A percentile compares a stretch with the other conserved stretches of the same genome.
These are phyloP conservation scores for Drosophila paranaensis DNA, from an alignment of 2,888 invertebrate genomes.

Conservation along the genomic window DNA sequence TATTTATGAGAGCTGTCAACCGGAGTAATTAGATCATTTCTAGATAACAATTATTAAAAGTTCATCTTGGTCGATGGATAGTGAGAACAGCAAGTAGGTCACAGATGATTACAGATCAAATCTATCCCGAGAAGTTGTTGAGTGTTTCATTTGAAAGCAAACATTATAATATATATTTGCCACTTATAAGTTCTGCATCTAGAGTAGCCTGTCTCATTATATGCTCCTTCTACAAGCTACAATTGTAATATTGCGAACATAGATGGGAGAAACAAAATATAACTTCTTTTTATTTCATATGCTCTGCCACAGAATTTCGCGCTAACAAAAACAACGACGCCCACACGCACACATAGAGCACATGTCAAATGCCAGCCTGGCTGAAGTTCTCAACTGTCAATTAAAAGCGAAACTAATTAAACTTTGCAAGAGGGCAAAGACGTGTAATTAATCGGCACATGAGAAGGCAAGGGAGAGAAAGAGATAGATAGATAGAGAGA, in stretches of 20 bases:
- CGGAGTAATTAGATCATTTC: too few relatives aligned
- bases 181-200: background rate
- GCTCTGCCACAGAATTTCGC: constrained; percentile 3
- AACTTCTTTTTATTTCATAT: constrained; percentile 17
- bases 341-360: constrained; percentile 20
- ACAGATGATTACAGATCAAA: too few relatives aligned
- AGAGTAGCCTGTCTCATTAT: background rate
- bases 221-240: background rate
- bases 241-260: background rate
- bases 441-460: constrained; percentile 75
- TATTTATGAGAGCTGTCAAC: too few relatives aligned
- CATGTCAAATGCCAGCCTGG: constrained; percentile 60
- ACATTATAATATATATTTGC: too few relatives aligned
- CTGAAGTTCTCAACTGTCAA: constrained; percentile 75
- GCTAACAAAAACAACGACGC: constrained; percentile 11
- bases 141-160: too few relatives aligned
- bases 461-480: constrained; percentile 5
- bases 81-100: too few relatives aligned
- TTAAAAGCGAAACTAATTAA: constrained; percentile 77
- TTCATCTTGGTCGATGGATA: too few relatives aligned
- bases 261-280: background rate
- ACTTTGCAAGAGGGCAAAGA: constrained; percentile 69
- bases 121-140: too few relatives aligned
- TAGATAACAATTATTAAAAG: too few relatives aligned
- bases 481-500: background rate